phyloP scores from a whole-genome alignment of 2,888 invertebrate genomes.

The Heliconius cydno region DNA sequence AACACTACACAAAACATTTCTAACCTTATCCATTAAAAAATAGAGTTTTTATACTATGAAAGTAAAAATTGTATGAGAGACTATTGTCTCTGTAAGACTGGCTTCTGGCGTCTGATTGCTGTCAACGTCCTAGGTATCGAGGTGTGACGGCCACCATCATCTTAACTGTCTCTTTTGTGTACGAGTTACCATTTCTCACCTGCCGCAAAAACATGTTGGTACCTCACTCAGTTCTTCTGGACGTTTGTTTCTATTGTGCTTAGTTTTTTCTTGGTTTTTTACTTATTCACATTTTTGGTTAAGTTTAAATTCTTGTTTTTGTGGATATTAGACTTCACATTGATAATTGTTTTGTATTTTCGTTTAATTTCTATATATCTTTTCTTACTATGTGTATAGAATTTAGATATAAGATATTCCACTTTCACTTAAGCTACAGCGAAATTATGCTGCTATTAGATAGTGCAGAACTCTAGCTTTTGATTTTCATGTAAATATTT shows the following conservation, averaged over 20 bases:
- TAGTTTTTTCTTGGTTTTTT: not conserved
- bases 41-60: conserved; percentile 40
- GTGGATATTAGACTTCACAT: not conserved
- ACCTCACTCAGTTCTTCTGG: conserved; percentile 24
- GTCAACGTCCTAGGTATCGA: conserved; percentile 73
- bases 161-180: conserved; percentile 48
- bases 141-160: conserved; percentile 62
- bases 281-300: not conserved
- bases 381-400: not conserved
- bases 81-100: conserved; percentile 61
- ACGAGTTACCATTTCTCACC: conserved; percentile 42
- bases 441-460: not conserved
- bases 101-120: conserved; percentile 75
- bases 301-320: not conserved
- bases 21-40: conserved; percentile 32
- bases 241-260: not conserved
- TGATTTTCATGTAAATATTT: not conserved
- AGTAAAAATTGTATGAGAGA: conserved; percentile 57
- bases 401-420: too few species aligned
- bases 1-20: conserved; percentile 19
- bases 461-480: not conserved
- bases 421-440: not conserved
- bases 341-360: not conserved
- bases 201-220: conserved; percentile 32
- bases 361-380: not conserved